Conservation (phyloP, 2,113 vertebrate species). For the Astatotilapia flaviijosephi region DNA sequence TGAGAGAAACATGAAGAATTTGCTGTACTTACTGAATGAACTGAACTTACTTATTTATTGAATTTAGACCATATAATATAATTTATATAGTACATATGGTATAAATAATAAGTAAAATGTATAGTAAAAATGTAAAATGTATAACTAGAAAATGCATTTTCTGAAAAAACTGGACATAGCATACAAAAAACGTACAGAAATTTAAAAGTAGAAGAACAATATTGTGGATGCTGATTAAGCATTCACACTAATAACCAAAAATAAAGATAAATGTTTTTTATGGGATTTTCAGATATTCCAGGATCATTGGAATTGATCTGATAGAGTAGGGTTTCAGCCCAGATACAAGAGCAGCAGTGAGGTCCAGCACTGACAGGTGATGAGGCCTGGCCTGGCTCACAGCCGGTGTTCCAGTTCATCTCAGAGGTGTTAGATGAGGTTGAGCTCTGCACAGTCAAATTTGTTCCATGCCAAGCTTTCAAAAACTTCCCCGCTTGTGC, state of each 20-base stretch:
- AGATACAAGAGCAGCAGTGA: background rate
- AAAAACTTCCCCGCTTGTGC: accelerated
- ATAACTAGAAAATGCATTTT: accelerated
- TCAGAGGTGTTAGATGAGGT: background rate
- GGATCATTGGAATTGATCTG: accelerated
- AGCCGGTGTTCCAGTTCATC: background rate
- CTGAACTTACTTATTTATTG: background rate
- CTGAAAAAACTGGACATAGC: accelerated
- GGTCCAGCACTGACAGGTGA: background rate
- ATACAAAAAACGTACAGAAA: accelerated
- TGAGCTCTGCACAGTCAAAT: background rate
- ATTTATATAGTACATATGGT: background rate
- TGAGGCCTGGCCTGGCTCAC: background rate
- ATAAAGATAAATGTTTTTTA: background rate
- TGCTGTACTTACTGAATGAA: background rate
- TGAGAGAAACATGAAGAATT: background rate
- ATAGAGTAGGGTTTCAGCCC: background rate
- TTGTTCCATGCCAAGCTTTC: background rate
- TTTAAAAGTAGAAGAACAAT: accelerated
- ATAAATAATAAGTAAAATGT: background rate
- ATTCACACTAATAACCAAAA: background rate
- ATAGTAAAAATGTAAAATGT: background rate
- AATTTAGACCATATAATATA: background rate
- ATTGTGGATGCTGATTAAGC: background rate
- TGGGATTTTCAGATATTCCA: background rate